Evolutionary conservation across 1,140 invertebrate species (phyloP).

Genomic region (Himalopsyche phryganea): DNA sequence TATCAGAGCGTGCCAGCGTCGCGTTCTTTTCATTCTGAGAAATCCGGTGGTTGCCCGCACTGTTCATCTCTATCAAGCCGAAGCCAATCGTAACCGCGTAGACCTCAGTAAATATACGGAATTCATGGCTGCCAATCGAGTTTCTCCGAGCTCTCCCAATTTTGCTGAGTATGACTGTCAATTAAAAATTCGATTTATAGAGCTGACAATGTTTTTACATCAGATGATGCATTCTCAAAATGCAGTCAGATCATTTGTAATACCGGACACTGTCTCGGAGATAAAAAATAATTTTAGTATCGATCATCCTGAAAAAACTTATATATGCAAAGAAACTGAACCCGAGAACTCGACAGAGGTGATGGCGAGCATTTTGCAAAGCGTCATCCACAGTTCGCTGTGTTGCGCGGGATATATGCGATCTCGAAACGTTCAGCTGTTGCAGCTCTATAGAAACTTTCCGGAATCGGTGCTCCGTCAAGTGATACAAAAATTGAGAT

Average conservation of each 20-base stretch:
- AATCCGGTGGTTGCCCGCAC: slow-evolving; percentile 10
- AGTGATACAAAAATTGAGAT: slow-evolving; percentile 54
- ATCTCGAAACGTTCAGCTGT: slow-evolving; percentile 58
- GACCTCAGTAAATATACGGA: slow-evolving; percentile 11
- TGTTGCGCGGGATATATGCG: slow-evolving; percentile 54
- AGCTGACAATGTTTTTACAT: slow-evolving; percentile 23
- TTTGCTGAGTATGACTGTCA: slow-evolving; percentile 8
- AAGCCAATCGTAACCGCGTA: slow-evolving; percentile 3
- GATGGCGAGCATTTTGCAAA: neutral
- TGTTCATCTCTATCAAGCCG: slow-evolving; percentile 14
- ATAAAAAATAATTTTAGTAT: slow-evolving; percentile 14
- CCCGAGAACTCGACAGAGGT: neutral
- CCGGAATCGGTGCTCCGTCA: slow-evolving; percentile 55
- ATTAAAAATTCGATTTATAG: slow-evolving; percentile 28
- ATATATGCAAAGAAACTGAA: neutral
- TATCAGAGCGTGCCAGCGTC: slow-evolving; percentile 59
- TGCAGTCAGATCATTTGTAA: neutral
- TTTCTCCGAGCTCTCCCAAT: neutral
- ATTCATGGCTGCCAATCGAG: neutral
- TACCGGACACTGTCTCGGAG: slow-evolving; percentile 16
- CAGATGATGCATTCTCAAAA: slow-evolving; percentile 7
- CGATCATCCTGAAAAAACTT: neutral
- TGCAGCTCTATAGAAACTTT: slow-evolving; percentile 64
- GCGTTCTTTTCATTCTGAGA: slow-evolving; percentile 61
- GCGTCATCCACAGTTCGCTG: slow-evolving; percentile 58